Conservation (phyloP, 1,140 invertebrate species). For the Drosophila eugracilis region DNA sequence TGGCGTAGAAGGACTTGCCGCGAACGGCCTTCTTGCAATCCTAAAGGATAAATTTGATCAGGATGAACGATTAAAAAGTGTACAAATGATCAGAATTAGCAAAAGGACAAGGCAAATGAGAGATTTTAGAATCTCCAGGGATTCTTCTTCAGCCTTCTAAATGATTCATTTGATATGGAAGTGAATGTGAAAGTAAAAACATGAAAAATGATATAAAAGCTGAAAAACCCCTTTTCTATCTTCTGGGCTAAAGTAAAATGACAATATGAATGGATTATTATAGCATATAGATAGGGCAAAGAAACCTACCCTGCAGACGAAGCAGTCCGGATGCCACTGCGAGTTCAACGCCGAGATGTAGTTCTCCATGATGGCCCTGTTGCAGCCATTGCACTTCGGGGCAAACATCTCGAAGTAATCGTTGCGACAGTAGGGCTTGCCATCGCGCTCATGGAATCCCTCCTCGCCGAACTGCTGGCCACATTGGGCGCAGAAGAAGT, state of each 20-base stretch:
- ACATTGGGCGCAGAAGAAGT: constrained; percentile 99
- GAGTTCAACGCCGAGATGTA: constrained; percentile 99
- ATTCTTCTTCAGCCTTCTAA: no score
- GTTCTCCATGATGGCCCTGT: constrained; percentile 98
- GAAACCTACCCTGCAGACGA: constrained; percentile 98
- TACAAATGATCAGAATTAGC: background rate
- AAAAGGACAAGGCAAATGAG: background rate
- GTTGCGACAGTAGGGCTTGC: constrained; percentile 96
- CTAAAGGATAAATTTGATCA: constrained; percentile 86
- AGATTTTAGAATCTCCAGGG: background rate
- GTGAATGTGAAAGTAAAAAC: background rate
- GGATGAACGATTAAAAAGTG: constrained; percentile 25
- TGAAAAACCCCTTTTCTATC: no score
- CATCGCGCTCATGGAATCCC: constrained; percentile 97
- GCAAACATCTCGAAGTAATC: constrained; percentile 99
- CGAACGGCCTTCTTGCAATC: constrained; percentile 96
- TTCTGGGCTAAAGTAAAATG: background rate
- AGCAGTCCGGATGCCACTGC: constrained; percentile 99
- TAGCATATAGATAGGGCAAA: background rate
- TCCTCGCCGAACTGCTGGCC: constrained; percentile 98
- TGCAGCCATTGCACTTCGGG: constrained; percentile 99
- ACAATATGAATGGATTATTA: background rate
- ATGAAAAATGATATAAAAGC: background rate
- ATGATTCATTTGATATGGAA: background rate
- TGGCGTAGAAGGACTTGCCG: constrained; percentile 97